Base-by-base conservation (phyloP, 2,888 invertebrate genomes). In the Zeuzera pyrina region DNA sequence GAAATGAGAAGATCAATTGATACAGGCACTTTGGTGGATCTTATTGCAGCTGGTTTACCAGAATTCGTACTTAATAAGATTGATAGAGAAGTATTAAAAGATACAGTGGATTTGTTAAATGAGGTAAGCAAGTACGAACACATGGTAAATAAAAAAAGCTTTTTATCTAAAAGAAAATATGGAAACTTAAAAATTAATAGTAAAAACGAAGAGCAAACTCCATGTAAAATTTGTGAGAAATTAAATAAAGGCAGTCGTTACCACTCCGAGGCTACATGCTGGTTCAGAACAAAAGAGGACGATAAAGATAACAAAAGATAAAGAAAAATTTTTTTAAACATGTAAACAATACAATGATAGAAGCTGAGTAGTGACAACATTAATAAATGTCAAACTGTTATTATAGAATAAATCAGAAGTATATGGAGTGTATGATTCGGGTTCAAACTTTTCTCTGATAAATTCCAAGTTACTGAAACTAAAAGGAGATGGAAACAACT, bases 331-430 rank as follows among this genome's bases (percentile, higher is more conserved):
- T 30, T 10, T 11, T 22, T n/a, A 22, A 29, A 31, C 6, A 0
- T 11, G 33, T 35, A 2, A 43, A 39, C 15, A 43, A 43, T 31
- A 13, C 33, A n/a, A 30, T 22, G 23, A 8, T 41, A 8, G 41
- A 41, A 16, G 25, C n/a, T 3, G 38, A 37, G 22, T 30, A 36
- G 21, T 36, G 1, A 26, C 36, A 27, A 35, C 39, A 38, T 34
- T 35, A 15, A 35, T 33, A 7, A 22, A 33, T 15, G 31, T 35
- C 29, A 36, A 32, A 29, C 23, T 39, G 21, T 2, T 31, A 34
- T 3, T 40, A 23, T 35, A 40, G 29, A 12, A 30, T n/a, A 12
- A 7, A 10, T 23, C 33, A 29, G 37, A n/a, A n/a, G n/a, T n/a
- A n/a, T n/a, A n/a, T n/a, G n/a, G n/a, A n/a, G n/a, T n/a, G n/a